Percentiles rank a stretch among this genome's conserved stretches.
Evolutionary conservation across 2,113 vertebrate species (phyloP).

Genomic region (Delphinus delphis): DNA sequence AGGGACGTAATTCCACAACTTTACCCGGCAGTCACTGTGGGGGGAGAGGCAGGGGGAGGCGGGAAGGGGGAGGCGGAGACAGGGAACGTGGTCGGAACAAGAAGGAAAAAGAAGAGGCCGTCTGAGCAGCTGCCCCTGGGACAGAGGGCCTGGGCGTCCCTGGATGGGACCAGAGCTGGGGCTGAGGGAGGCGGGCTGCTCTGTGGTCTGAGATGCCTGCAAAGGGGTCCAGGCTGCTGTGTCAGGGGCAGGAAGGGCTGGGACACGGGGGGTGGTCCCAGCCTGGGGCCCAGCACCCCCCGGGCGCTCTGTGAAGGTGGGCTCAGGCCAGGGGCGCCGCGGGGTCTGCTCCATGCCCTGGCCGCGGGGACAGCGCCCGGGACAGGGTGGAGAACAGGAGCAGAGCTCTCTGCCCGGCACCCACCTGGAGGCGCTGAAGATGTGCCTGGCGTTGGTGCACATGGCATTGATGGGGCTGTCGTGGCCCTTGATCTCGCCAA

Average conservation of each 20-base stretch:
- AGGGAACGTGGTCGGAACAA: constrained; percentile 75
- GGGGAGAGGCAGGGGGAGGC: constrained; percentile 72
- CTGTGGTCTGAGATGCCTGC: neutral
- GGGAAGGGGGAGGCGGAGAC: constrained; percentile 74
- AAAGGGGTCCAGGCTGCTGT: neutral
- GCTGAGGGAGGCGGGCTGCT: rapidly evolving
- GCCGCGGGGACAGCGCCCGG: neutral
- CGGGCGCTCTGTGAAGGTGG: neutral
- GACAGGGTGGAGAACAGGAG: neutral
- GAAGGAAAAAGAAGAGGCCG: constrained; percentile 58
- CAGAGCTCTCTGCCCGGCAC: neutral
- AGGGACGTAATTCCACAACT: constrained; percentile 98
- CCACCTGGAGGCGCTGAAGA: constrained; percentile 98
- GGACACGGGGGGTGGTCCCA: neutral
- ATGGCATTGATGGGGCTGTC: constrained; percentile 98
- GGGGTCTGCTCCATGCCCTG: neutral
- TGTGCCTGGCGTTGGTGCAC: constrained; percentile 95
- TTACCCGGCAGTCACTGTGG: constrained; percentile 97
- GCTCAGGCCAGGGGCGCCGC: neutral
- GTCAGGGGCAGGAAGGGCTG: neutral
- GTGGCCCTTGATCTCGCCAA: constrained; percentile 96
- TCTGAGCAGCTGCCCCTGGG: constrained; percentile 6
- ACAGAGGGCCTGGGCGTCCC: neutral
- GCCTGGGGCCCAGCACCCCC: neutral
- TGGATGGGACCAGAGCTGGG: neutral